Evolutionary conservation across 1,140 invertebrate genomes (phyloP).

Genomic region (Euglossa dilemma): DNA sequence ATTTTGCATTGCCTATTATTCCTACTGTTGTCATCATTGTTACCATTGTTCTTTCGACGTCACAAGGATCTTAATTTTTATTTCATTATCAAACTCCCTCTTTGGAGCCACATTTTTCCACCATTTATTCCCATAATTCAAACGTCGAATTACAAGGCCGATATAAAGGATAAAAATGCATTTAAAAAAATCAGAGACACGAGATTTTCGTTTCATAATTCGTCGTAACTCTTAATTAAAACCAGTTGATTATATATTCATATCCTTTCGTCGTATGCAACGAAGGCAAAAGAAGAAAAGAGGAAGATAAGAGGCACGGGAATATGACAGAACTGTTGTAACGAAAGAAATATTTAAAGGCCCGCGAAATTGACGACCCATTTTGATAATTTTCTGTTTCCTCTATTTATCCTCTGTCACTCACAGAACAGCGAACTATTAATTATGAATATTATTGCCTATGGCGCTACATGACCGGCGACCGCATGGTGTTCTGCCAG

Average conservation of each 20-base stretch:
- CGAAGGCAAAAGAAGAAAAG: background rate
- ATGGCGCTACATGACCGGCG: slow-evolving; percentile 78
- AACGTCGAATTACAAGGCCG: no score
- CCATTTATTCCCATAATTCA: no score
- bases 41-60: no score
- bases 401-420: slow-evolving; percentile 73
- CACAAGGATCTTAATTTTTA: no score
- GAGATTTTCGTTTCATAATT: no score
- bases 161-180: no score
- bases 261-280: background rate
- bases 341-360: background rate
- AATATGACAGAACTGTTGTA: background rate
- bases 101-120: no score
- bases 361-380: background rate
- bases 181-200: no score
- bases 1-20: no score
- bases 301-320: background rate
- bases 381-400: slow-evolving; percentile 20
- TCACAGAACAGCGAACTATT: slow-evolving; percentile 79
- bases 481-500: slow-evolving; percentile 71
- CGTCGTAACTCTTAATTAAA: background rate
- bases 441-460: slow-evolving; percentile 81
- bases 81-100: no score
- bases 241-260: no score
- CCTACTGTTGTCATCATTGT: no score